Percentiles rank a stretch among this genome's conserved stretches.
Conservation (phyloP, 1,140 invertebrate genomes). For the Scaptomyza hsui region DNA sequence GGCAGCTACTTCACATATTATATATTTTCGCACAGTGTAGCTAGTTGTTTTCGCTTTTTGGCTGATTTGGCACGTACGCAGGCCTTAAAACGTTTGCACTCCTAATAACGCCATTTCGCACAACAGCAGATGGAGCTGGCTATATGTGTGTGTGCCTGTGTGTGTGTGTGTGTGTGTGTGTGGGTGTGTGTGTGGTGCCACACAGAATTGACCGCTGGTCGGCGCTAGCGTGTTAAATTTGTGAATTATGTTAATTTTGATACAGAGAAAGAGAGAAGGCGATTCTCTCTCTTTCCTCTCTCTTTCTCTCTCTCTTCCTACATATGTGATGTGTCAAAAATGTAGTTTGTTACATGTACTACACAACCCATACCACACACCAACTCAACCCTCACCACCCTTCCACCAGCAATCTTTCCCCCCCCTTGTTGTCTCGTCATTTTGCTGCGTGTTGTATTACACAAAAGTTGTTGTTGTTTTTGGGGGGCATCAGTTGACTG, state of each 20-base stretch:
- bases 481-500: constrained; percentile 50
- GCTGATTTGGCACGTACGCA: constrained; percentile 76
- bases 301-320: not conserved
- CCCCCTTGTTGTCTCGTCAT: constrained; percentile 1
- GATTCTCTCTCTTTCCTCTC: not conserved
- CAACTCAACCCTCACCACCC: not conserved
- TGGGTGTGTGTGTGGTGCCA: not conserved
- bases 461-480: constrained; percentile 42
- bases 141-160: no score
- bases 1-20: no score
- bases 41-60: constrained; percentile 39
- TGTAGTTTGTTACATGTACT: constrained; percentile 57
- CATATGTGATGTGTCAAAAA: constrained; percentile 64
- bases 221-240: constrained; percentile 71
- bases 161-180: no score
- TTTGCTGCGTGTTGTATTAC: constrained; percentile 65
- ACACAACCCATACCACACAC: not conserved
- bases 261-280: not conserved
- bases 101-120: constrained; percentile 57
- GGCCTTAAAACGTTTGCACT: constrained; percentile 43
- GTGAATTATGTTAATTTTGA: constrained; percentile 75
- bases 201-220: constrained; percentile 50
- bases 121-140: constrained; percentile 56
- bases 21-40: not conserved
- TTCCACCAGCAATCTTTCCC: not conserved